Percentiles rank a stretch among this genome's conserved stretches.
Conservation (phyloP, 1,140 invertebrate genomes). For the Leptoteleia sp. region DNA sequence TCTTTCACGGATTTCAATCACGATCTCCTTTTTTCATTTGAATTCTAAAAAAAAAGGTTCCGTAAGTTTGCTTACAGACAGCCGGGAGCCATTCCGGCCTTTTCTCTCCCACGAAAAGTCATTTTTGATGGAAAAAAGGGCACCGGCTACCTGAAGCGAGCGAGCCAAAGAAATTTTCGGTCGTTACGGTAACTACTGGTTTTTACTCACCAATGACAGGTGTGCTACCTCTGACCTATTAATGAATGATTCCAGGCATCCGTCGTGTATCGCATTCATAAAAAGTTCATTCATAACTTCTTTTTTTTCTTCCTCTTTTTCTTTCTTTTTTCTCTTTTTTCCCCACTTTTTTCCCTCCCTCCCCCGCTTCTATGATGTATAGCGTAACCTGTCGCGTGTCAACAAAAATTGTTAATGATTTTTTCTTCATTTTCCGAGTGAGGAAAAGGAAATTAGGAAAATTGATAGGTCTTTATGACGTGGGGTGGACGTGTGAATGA, state of each 20-base stretch:
- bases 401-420: conserved; percentile 8
- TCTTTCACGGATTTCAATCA: conserved; percentile 19
- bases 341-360: too few species aligned
- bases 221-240: conserved; percentile 1
- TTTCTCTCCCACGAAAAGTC: conserved; percentile 21
- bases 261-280: conserved; percentile 9
- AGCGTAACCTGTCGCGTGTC: conserved; percentile 7
- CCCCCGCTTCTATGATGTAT: too few species aligned
- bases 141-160: conserved; percentile 4
- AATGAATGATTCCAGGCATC: conserved; percentile 2
- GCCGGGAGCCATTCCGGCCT: conserved; percentile 12
- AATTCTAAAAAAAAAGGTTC: conserved; percentile 3
- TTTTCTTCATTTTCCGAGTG: background rate
- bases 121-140: conserved; percentile 1
- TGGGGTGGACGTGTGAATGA: too few species aligned
- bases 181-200: conserved; percentile 38
- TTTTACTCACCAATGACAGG: conserved; percentile 23
- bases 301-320: too few species aligned
- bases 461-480: background rate
- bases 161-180: conserved; percentile 29
- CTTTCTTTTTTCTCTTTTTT: too few species aligned
- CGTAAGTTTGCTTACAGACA: background rate
- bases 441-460: background rate
- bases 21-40: background rate
- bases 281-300: conserved; percentile 18